A percentile compares a stretch with the other conserved stretches of the same genome.
Conservation (phyloP, 1,140 invertebrate genomes). For the Philotrypesis tridentata region DNA sequence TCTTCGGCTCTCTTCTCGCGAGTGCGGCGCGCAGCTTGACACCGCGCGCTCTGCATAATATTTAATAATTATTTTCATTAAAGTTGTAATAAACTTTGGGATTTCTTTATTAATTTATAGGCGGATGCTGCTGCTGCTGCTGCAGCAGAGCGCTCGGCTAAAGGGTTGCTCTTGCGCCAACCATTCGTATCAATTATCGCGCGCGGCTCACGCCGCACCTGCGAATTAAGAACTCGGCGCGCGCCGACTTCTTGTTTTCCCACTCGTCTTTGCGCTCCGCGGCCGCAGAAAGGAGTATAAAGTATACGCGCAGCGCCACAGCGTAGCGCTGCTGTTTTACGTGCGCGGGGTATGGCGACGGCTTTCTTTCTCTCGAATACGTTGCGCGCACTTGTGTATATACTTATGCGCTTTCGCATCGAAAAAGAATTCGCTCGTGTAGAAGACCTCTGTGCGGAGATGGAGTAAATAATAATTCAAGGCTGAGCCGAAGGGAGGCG, state of each 20-base stretch:
- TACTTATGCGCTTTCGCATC: neutral
- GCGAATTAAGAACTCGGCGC: conserved; percentile 62
- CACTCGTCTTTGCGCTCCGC: conserved; percentile 36
- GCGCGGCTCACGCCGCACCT: conserved; percentile 58
- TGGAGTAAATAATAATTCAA: neutral
- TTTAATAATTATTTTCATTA: conserved; percentile 76
- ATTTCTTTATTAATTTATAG: conserved; percentile 75
- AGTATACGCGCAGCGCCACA: neutral
- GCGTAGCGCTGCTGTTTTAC: neutral
- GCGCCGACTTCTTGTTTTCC: conserved; percentile 30
- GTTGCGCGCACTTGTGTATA: neutral
- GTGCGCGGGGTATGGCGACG: neutral
- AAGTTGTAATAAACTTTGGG: conserved; percentile 74
- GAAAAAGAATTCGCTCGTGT: neutral
- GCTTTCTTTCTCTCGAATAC: neutral
- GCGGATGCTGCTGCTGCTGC: conserved; percentile 39
- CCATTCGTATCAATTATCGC: conserved; percentile 72
- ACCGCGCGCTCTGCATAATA: conserved; percentile 71
- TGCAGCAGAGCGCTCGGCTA: conserved; percentile 57
- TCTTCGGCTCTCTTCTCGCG: conserved; percentile 66
- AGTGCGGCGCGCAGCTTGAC: conserved; percentile 62
- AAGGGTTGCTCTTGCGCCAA: conserved; percentile 64
- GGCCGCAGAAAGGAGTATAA: neutral
- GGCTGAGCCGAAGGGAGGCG: neutral
- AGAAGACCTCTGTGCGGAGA: neutral